A percentile compares a stretch with the other conserved stretches of the same genome.
Conservation (phyloP, 1,140 invertebrate species). For the Gonioctena quinquepunctata region DNA sequence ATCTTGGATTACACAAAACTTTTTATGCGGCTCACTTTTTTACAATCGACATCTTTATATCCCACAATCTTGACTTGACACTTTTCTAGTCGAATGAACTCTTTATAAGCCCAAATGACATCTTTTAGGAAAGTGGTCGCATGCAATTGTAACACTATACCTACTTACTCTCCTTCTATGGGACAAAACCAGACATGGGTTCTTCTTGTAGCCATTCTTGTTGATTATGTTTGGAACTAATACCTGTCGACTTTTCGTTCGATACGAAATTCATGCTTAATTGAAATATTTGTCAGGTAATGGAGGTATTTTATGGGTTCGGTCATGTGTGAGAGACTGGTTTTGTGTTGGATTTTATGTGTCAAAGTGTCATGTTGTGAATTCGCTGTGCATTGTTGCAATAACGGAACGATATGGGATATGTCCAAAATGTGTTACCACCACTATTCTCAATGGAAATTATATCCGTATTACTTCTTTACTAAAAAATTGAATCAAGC, state of each 20-base stretch:
- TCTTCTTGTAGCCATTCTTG: slow-evolving; percentile 33
- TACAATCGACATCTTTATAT: neutral
- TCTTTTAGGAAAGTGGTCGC: slow-evolving; percentile 17
- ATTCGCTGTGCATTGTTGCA: neutral
- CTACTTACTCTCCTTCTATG: slow-evolving; percentile 19
- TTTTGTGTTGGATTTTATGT: neutral
- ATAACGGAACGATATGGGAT: neutral
- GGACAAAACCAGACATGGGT: slow-evolving; percentile 37
- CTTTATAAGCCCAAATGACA: slow-evolving; percentile 13
- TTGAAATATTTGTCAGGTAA: slow-evolving; percentile 11
- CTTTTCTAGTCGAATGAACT: slow-evolving; percentile 12
- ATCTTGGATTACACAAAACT: slow-evolving; percentile 11
- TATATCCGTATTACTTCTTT: too few species aligned
- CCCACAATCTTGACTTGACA: slow-evolving; percentile 10
- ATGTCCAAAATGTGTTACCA: too few species aligned
- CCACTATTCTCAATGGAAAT: too few species aligned
- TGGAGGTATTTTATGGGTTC: neutral
- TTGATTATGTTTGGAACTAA: slow-evolving; percentile 44
- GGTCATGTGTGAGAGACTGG: neutral
- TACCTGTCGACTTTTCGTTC: slow-evolving; percentile 39
- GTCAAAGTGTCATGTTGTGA: neutral
- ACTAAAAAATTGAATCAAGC: too few species aligned
- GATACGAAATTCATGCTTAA: neutral
- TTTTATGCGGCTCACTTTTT: slow-evolving; percentile 12
- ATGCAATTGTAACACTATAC: slow-evolving; percentile 42